Percentiles rank a stretch among this genome's conserved stretches.
phyloP scores from a whole-genome alignment of 64 coral and sea anemone species.

The Cladopsammia gracilis region DNA sequence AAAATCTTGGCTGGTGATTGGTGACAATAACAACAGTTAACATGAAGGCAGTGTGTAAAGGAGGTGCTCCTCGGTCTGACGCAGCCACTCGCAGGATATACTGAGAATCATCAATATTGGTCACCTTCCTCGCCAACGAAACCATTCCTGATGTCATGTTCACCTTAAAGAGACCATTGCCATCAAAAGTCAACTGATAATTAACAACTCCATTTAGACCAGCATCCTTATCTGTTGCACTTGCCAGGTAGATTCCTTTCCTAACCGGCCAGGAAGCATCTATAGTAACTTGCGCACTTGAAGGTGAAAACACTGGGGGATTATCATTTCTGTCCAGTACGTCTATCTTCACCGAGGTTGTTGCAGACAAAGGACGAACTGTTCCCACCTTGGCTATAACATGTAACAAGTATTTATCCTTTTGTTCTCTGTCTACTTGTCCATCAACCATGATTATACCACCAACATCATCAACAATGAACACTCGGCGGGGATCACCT shows the following conservation, averaged over 20 bases:
- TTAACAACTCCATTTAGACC: slow-evolving; percentile 82
- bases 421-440: slow-evolving; percentile 81
- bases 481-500: slow-evolving; percentile 72
- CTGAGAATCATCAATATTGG: slow-evolving; percentile 55
- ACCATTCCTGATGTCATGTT: slow-evolving; percentile 86
- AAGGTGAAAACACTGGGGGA: slow-evolving; percentile 66
- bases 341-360: slow-evolving; percentile 63
- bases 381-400: slow-evolving; percentile 80
- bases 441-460: slow-evolving; percentile 93
- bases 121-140: slow-evolving; percentile 51
- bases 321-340: slow-evolving; percentile 90
- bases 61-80: slow-evolving; percentile 82
- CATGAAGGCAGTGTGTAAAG: slow-evolving; percentile 52
- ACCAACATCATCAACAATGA: slow-evolving; percentile 73
- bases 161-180: slow-evolving; percentile 72
- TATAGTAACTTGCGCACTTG: slow-evolving; percentile 78
- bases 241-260: slow-evolving; percentile 53
- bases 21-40: slow-evolving; percentile 72
- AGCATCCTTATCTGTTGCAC: slow-evolving; percentile 73
- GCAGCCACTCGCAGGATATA: slow-evolving; percentile 70
- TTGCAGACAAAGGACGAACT: slow-evolving; percentile 74
- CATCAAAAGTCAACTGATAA: slow-evolving; percentile 79
- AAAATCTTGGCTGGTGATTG: slow-evolving; percentile 81
- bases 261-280: slow-evolving; percentile 69
- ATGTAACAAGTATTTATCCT: slow-evolving; percentile 59